Conservation (phyloP, 2,113 vertebrate species). For the Upupa epops region DNA sequence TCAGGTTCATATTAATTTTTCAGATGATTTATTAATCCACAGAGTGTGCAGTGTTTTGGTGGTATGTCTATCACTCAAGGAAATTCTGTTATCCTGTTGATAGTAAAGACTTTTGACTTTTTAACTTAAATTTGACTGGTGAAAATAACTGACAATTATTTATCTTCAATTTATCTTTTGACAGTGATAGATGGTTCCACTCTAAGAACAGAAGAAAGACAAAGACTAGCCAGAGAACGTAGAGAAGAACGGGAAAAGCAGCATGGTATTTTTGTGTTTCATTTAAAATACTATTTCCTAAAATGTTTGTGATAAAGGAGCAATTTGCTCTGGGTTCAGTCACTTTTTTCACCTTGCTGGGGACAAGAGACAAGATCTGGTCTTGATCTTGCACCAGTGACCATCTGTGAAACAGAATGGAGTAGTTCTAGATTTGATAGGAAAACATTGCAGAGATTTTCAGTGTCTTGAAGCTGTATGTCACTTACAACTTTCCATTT, state of each 20-base stretch:
- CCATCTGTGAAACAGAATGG: not conserved
- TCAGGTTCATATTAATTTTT: not conserved
- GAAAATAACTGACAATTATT: not conserved
- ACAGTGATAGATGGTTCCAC: conserved; percentile 88
- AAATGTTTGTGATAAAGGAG: not conserved
- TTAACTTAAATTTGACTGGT: not conserved
- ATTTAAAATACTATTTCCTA: not conserved
- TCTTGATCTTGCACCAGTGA: not conserved
- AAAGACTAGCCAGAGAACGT: conserved; percentile 89
- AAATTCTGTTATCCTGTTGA: not conserved
- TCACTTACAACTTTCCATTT: not conserved
- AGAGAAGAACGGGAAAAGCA: conserved; percentile 88
- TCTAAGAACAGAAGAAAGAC: conserved; percentile 88
- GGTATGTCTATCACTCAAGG: not conserved
- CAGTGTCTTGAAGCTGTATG: not conserved
- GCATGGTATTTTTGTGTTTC: conserved; percentile 79
- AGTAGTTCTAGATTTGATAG: not conserved
- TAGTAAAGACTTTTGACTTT: not conserved
- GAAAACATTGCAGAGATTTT: not conserved
- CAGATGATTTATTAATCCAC: not conserved
- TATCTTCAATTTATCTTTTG: conserved; percentile 40
- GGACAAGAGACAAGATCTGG: not conserved
- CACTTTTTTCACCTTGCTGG: not conserved
- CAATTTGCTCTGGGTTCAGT: not conserved
- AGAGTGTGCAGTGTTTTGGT: not conserved